Evolutionary conservation across 2,888 invertebrate species (phyloP).

Genomic region (Halocaridina rubra): DNA sequence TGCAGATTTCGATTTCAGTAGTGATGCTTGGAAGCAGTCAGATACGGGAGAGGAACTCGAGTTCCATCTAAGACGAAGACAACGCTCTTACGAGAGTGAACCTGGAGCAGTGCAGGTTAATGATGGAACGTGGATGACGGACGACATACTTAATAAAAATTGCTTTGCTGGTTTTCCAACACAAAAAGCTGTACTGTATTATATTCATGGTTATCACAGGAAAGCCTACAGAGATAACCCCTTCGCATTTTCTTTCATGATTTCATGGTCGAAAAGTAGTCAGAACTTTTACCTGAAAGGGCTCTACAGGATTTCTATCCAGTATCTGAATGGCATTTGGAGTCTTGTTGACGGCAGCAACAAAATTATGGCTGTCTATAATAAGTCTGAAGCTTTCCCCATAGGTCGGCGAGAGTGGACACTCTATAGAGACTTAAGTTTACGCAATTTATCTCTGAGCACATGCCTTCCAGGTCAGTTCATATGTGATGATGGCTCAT

Average conservation of each 20-base stretch:
- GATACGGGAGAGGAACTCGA: neutral
- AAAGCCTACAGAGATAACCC: neutral
- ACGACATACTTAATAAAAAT: neutral
- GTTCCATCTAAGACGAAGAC: neutral
- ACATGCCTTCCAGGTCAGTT: conserved; percentile 26
- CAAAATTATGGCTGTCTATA: neutral
- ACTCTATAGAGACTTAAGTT: neutral
- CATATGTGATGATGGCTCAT: conserved; percentile 35
- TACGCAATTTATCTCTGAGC: neutral
- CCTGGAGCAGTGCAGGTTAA: conserved; percentile 6
- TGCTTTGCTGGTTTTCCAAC: conserved; percentile 31
- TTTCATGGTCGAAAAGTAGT: neutral
- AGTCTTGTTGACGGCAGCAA: neutral
- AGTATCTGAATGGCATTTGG: neutral
- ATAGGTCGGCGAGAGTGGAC: conserved; percentile 22
- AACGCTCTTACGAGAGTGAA: conserved; percentile 26
- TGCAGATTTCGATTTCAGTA: neutral
- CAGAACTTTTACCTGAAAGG: conserved; percentile 12
- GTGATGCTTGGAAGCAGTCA: neutral
- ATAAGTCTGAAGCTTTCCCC: neutral
- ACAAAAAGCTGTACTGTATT: neutral
- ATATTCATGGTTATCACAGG: neutral
- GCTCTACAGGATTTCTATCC: neutral
- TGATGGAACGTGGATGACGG: conserved; percentile 31
- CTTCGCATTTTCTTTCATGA: neutral